These are phyloP conservation scores for Ornithoptera alexandrae DNA, from an alignment of 2,888 invertebrate species.

Conservation along the genomic window DNA sequence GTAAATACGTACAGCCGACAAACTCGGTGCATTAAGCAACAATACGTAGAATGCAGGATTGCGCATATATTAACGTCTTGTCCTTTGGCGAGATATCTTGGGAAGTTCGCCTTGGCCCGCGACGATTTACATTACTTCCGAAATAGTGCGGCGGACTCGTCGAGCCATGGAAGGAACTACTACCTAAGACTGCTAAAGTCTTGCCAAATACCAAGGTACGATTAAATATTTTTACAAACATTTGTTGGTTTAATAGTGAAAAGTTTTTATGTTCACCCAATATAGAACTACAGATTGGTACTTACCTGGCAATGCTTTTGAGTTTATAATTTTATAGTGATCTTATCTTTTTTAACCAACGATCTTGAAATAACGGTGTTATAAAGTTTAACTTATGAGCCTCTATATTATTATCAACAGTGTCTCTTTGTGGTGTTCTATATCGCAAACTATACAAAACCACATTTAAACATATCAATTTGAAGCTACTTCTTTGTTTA, in stretches of 20 bases:
- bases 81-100: constrained; percentile 75
- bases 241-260: constrained; percentile 1
- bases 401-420: no score
- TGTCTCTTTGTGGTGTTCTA: no score
- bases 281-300: background rate
- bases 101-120: constrained; percentile 65
- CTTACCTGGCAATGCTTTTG: constrained; percentile 29
- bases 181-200: constrained; percentile 33
- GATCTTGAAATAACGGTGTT: no score
- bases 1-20: constrained; percentile 66
- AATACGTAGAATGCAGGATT: constrained; percentile 73
- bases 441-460: no score
- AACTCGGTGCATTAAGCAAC: constrained; percentile 71
- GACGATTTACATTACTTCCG: constrained; percentile 77
- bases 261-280: background rate
- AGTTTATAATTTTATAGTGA: background rate
- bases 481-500: no score
- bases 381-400: no score
- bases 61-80: constrained; percentile 78
- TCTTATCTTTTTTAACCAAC: no score
- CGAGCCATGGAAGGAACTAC: constrained; percentile 51
- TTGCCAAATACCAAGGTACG: constrained; percentile 35
- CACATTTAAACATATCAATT: no score
- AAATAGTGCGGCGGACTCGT: constrained; percentile 63
- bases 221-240: constrained; percentile 32